Evolutionary conservation across 2,113 vertebrate species (phyloP), one percentile per base, ranked within the genome.

Genomic region (Varanus komodoensis): DNA sequence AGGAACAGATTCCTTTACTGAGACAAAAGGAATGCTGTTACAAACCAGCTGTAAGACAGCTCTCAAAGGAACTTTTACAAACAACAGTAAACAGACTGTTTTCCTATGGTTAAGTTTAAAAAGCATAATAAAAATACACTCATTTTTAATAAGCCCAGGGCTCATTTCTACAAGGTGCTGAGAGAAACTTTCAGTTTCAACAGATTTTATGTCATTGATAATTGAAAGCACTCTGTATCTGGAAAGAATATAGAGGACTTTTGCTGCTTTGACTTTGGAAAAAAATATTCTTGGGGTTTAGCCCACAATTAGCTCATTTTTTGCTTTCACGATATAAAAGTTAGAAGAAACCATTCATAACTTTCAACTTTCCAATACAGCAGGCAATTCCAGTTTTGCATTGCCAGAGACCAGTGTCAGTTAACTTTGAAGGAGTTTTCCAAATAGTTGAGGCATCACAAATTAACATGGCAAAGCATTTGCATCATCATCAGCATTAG

Each of bases 291-390:
- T 87, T 91, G 92, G 89, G 94, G 93, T 91, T 85, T 94, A 95
- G 91, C 92, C 95, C 89, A 6, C 94, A 96, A 96, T 96, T 96
- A 96, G 89, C 84, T 91, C 93, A 93, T 94, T 89, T 44, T 92
- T 96, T 94, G 95, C 89, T 96, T 92, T 93, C 94, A 93, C 90
- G 93, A 93, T 95, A 95, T 92, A 95, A 95, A 95, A 91, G 78
- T 90, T 93, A 93, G 94, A 83, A 93, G 92, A 90, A 96, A 87
- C 94, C 93, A 95, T 96, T 93, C 92, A 92, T 95, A 93, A 93
- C 88, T 95, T 91, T 90, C 91, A 94, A 92, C 89, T 69, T 94
- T 92, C 57, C 89, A 93, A 89, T 95, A 88, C 73, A 95, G 93
- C 95, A 94, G 91, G 94, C 94, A 95, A 94, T 89, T 94, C 94